A percentile compares a stretch with the other conserved stretches of the same genome.
These are phyloP conservation scores for Bugula neritina DNA, from an alignment of 2,888 invertebrate genomes.

Conservation along the genomic window DNA sequence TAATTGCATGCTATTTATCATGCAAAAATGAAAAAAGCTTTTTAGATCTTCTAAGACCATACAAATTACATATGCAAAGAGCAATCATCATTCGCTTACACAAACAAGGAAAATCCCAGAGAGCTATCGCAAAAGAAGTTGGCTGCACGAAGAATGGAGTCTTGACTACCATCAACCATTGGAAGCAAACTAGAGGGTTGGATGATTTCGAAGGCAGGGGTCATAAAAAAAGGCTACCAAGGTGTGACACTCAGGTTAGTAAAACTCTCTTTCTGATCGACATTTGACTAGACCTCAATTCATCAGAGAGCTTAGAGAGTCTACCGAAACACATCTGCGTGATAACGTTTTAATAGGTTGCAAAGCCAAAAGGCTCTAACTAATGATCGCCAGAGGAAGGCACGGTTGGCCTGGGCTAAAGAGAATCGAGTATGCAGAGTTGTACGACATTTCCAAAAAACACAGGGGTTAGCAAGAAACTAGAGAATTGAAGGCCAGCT, in stretches of 20 bases:
- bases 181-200: background rate
- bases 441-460: too few species aligned
- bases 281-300: conserved; percentile 3
- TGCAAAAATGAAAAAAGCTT: too few species aligned
- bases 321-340: background rate
- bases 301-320: background rate
- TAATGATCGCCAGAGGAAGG: background rate
- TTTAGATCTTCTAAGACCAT: too few species aligned
- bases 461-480: too few species aligned
- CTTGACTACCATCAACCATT: background rate
- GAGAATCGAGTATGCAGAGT: background rate
- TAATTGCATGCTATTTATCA: too few species aligned
- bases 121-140: background rate
- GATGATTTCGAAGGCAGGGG: background rate
- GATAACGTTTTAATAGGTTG: background rate
- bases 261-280: background rate
- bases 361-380: background rate
- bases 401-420: background rate
- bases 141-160: conserved; percentile 8
- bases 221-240: background rate
- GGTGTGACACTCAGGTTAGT: background rate
- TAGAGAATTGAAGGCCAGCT: too few species aligned
- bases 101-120: conserved; percentile 2
- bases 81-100: background rate
- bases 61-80: background rate